Base-by-base conservation (phyloP, 2,888 invertebrate genomes). In the Ashinkailepas kermadecensis region DNA sequence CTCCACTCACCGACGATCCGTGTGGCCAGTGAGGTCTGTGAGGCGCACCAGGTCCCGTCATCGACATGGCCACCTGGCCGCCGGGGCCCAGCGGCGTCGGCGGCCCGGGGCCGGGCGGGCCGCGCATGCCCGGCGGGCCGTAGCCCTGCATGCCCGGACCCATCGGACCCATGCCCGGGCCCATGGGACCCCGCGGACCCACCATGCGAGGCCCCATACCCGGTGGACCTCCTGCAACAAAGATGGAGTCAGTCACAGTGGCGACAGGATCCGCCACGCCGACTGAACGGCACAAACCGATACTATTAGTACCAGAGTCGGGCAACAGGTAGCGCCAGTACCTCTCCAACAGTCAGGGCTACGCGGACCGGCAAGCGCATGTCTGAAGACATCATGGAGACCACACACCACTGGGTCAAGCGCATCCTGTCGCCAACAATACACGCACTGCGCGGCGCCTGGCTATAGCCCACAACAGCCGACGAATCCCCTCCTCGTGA, bases 141-240 rank as follows among this genome's bases (percentile, higher is more conserved):
- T 74, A 74, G 9, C 92, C 93, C 87, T 94, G 94, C 84, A 92
- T 92, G 84, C 94, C 94, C 80, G 95, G 95, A 84, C 94, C 95
- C 92, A 96, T 93, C 67, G 95, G 95, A 84, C 94, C 96, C 83
- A 85, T 93, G 87, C 89, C 89, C 25, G 89, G 89, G 25, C 86
- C 86, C 23, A 83, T 85, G 85, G 82, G 87, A 85, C 82, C 85
- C 85, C 84, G 81, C 23, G 84, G 85, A 74, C 83, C 85, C 80
- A 82, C 83, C 83, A 83, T 83, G 58, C 85, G 81, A 59, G 85
- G 83, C 80, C 84, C 85, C 84, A 84, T 84, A 70, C 84, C 84
- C 15, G 83, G 85, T 80, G 86, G 85, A 84, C 85, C 86, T 85
- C 80, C 25, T 70, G 58, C 18, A 74, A 74, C 54, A 74, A 74